Evolutionary conservation across 2,888 invertebrate genomes (phyloP), one percentile per base, ranked within the genome.

Genomic region (Nesidiocoris tenuis): DNA sequence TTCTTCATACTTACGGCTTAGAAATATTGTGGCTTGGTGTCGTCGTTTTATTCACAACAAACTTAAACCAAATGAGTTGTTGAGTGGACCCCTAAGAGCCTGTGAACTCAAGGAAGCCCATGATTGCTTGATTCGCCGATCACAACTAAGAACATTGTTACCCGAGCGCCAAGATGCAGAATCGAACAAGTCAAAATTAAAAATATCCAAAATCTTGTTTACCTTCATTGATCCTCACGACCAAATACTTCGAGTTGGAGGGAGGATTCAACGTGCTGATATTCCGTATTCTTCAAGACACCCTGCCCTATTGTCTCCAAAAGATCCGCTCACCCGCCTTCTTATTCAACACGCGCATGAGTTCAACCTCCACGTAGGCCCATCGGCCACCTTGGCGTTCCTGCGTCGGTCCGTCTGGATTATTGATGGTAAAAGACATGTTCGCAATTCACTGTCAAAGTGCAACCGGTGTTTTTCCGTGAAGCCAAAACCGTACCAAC

Each of bases 161-260:
- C 2, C 5, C 25, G 19, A 1, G n/a, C 63, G 9, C 24, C 5
- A 17, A n/a, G n/a, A n/a, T n/a, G n/a, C n/a, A n/a, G n/a, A n/a
- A n/a, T n/a, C n/a, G n/a, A n/a, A n/a, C n/a, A n/a, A n/a, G n/a
- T n/a, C n/a, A n/a, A n/a, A n/a, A n/a, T n/a, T n/a, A n/a, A n/a
- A n/a, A n/a, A n/a, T n/a, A 24, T 77, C 3, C 21, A 25, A n/a
- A n/a, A n/a, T n/a, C n/a, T n/a, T n/a, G n/a, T n/a, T n/a, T 12
- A 76, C 77, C 2, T 78, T 77, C 25, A 18, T 78, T 12, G 75
- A 78, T 16, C 12, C 39, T 19, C 16, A 75, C 1, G 75, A 76
- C 9, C n/a, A n/a, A n/a, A 3, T 79, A 1, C 12, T 79, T 18
- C 61, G 79, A 1, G 79, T 79, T 16, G 79, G 79, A 21, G 79